phyloP scores from a whole-genome alignment of 2,797 vertebrate genomes.

The Onychomys leucogaster region DNA sequence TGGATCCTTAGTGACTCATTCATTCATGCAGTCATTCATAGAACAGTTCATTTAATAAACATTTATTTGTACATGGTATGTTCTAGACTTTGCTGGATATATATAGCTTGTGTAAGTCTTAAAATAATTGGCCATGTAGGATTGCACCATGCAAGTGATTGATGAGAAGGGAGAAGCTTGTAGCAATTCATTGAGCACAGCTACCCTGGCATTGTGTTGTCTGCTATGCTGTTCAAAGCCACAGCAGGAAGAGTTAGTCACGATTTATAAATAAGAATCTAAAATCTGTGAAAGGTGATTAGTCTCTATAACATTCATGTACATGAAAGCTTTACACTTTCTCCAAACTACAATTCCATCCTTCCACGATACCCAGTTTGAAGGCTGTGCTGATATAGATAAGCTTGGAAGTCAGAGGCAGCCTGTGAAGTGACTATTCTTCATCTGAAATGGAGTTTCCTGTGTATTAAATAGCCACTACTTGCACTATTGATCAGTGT shows the following conservation, averaged over 20 bases:
- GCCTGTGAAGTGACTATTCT: constrained; percentile 12
- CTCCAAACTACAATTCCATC: constrained; percentile 28
- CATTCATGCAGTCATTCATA: not conserved
- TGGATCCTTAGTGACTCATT: not conserved
- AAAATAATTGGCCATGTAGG: not conserved
- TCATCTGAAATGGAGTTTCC: constrained; percentile 53
- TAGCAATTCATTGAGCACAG: not conserved
- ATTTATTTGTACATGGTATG: not conserved
- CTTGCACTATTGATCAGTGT: constrained; percentile 33
- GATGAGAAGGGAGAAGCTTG: not conserved
- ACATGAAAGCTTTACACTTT: constrained; percentile 37
- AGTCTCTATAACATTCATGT: not conserved
- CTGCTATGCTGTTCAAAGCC: not conserved
- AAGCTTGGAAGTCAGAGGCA: not conserved
- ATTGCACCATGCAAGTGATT: not conserved
- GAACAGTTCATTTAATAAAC: constrained; percentile 15
- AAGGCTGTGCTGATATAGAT: constrained; percentile 49
- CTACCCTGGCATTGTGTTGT: not conserved
- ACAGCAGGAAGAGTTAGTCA: not conserved
- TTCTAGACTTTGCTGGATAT: not conserved
- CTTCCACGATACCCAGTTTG: constrained; percentile 2
- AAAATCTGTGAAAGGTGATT: constrained; percentile 40
- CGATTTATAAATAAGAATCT: constrained; percentile 14
- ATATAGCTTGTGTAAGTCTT: no score
- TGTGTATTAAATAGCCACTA: constrained; percentile 36